Base-by-base conservation (phyloP, 2,797 vertebrate genomes). In the Stomatorhinus walkeri region DNA sequence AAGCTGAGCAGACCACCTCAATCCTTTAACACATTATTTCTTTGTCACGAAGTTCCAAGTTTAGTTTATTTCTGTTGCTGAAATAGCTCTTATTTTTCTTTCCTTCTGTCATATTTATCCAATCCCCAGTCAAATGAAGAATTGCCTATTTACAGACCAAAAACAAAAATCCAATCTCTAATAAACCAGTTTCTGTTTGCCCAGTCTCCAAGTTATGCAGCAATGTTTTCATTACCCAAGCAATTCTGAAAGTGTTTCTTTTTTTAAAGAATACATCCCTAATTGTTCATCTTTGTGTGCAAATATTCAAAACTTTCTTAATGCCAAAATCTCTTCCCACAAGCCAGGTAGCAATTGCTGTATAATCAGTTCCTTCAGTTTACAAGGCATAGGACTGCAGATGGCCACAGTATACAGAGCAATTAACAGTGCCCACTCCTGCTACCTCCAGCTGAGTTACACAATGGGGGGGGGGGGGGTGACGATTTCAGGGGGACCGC, bases 331-430 rank as follows among this genome's bases (percentile, higher is more conserved):
- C 7, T 10, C 32, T 36, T 40, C 24, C 12, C 61, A 24, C 49
- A 36, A 16, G 61, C 84, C 4, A 89, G 88, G 89, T 93, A 92
- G 94, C 93, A 92, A 93, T 91, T 93, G 93, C 92, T 92, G 90
- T 91, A 88, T 92, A 92, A 94, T 94, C 92, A 93, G 93, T 91
- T 94, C 92, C 89, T 91, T 91, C 90, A 91, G 91, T 94, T 94
- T 94, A 90, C 93, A 91, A 90, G 92, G 90, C 64, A 88, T 90
- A 89, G 83, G 16, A 84, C 90, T 91, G 92, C 91, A 93, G 92
- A 94, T 91, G 87, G 91, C 91, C 91, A 91, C 89, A 89, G 90
- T 90, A 83, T 56, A 56, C 46, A 83, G 16, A 83, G 46, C 48
- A 85, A 85, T 85, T 24, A 51, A n/a, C 81, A 22, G 28, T 3